Evolutionary conservation across 2,797 vertebrate species (phyloP).

Genomic region (Premnoplex brunnescens): DNA sequence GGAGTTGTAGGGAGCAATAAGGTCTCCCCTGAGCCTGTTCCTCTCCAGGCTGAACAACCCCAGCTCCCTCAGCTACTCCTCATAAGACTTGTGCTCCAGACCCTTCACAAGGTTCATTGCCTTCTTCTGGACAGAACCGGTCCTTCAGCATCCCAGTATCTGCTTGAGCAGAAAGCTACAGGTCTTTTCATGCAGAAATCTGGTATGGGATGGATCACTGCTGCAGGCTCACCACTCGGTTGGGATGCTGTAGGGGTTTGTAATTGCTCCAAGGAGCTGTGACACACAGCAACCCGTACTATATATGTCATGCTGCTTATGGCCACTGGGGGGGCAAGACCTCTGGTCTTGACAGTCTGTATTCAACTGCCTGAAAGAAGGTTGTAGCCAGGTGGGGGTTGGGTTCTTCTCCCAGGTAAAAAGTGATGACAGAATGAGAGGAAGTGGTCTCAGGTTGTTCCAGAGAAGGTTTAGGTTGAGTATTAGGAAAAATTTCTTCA

Average conservation of each 20-base stretch:
- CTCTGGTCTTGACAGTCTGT: not conserved
- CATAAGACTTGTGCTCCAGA: not conserved
- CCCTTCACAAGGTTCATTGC: not conserved
- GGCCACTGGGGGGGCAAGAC: fast-evolving
- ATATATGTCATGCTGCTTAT: fast-evolving
- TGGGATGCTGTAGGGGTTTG: fast-evolving
- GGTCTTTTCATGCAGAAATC: not conserved
- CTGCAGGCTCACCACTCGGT: fast-evolving
- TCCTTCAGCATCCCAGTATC: not conserved
- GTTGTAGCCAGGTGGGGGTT: fast-evolving
- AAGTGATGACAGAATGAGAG: not conserved
- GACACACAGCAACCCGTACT: fast-evolving
- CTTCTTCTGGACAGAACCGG: not conserved
- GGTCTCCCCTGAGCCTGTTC: not conserved
- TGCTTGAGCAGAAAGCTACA: too few relatives aligned
- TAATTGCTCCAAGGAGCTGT: not conserved
- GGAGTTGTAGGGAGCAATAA: not conserved
- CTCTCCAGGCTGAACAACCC: not conserved
- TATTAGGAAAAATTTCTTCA: not conserved
- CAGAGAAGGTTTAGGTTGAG: not conserved
- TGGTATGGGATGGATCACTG: fast-evolving
- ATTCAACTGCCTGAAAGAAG: fast-evolving
- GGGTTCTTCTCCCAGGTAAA: not conserved
- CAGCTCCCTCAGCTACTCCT: not conserved
- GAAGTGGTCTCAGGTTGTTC: not conserved